Conservation (phyloP, 2,113 vertebrate species). For the Albula glossodonta region DNA sequence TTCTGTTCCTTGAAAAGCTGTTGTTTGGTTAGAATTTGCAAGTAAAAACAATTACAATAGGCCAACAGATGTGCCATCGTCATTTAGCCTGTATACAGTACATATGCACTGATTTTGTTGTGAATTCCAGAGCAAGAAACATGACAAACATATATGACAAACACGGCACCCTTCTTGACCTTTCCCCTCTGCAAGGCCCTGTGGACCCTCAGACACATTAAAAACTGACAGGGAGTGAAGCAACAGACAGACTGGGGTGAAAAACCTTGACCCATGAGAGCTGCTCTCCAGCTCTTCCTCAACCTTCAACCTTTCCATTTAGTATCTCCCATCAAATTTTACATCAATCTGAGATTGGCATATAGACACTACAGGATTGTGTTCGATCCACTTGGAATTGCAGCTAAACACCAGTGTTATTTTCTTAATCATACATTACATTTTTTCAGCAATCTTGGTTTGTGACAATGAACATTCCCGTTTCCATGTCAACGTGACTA, state of each 20-base stretch:
- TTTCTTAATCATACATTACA: too few relatives aligned
- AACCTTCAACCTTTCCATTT: constrained; percentile 5
- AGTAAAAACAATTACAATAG: constrained; percentile 52
- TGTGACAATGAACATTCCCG: too few relatives aligned
- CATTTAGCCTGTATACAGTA: constrained; percentile 29
- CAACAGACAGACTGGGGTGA: constrained; percentile 18
- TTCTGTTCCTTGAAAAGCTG: constrained; percentile 47
- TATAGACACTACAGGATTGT: too few relatives aligned
- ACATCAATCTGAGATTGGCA: not conserved
- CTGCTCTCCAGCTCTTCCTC: not conserved
- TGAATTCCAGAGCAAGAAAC: not conserved
- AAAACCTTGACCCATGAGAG: constrained; percentile 19
- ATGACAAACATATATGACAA: too few relatives aligned
- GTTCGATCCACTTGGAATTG: too few relatives aligned
- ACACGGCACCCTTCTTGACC: constrained; percentile 42
- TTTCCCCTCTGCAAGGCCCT: constrained; percentile 44
- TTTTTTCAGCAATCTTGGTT: too few relatives aligned
- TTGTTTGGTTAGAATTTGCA: constrained; percentile 28
- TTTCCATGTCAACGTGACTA: too few relatives aligned
- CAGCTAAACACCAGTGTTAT: too few relatives aligned
- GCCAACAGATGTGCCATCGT: constrained; percentile 64
- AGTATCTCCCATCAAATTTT: not conserved
- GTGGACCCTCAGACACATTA: constrained; percentile 40
- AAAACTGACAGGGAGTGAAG: constrained; percentile 41
- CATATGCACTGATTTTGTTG: not conserved